Evolutionary conservation across 2,888 invertebrate genomes (phyloP).

Genomic region (Panorpa germanica): DNA sequence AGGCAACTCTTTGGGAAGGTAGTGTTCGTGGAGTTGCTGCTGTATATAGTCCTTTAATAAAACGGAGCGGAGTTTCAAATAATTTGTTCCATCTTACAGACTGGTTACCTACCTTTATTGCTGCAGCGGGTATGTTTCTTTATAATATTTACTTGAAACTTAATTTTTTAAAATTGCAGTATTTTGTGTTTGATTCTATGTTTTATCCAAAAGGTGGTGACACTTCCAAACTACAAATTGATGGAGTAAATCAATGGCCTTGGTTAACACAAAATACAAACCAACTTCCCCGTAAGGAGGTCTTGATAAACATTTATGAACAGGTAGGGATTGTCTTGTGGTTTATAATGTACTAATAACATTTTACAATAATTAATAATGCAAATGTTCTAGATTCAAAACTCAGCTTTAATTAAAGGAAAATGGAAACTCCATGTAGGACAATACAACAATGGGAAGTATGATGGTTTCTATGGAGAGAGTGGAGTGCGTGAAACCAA

Average conservation of each 20-base stretch:
- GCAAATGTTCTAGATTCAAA: constrained; percentile 24
- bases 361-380: too few species aligned
- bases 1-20: constrained; percentile 72
- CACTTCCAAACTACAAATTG: constrained; percentile 27
- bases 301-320: constrained; percentile 56
- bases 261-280: constrained; percentile 30
- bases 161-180: too few species aligned
- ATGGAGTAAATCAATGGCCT: constrained; percentile 52
- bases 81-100: constrained; percentile 63
- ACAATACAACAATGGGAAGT: constrained; percentile 17
- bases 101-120: constrained; percentile 63
- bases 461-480: constrained; percentile 15
- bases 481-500: constrained; percentile 17
- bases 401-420: too few species aligned
- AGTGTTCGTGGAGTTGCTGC: constrained; percentile 59
- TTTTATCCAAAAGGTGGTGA: too few species aligned
- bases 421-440: constrained; percentile 21
- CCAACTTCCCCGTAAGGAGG: constrained; percentile 31
- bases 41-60: constrained; percentile 51
- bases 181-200: too few species aligned
- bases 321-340: too few species aligned
- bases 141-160: too few species aligned
- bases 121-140: constrained; percentile 18
- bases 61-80: constrained; percentile 32
- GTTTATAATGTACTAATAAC: too few species aligned